A percentile compares a stretch with the other conserved stretches of the same genome.
Conservation (phyloP, 2,888 invertebrate species). For the Erebia palarica region DNA sequence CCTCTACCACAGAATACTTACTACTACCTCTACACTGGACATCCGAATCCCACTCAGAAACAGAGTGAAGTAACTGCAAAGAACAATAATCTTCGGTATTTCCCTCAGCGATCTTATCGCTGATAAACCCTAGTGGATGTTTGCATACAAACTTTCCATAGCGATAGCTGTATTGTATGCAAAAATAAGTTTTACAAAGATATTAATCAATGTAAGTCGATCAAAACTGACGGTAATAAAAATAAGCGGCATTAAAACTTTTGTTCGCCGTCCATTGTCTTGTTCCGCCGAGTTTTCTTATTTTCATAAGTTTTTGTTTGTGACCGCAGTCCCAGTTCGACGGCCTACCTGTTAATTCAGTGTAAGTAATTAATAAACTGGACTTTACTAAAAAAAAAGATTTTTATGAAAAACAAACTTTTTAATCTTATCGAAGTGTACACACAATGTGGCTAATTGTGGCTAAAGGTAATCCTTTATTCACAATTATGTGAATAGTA, state of each 20-base stretch:
- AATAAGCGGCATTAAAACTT: constrained; percentile 22
- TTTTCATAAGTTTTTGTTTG: neutral
- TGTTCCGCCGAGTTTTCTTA: neutral
- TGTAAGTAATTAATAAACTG: no score
- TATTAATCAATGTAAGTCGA: constrained; percentile 26
- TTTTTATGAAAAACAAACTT: no score
- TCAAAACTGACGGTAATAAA: constrained; percentile 21
- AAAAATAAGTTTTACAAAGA: constrained; percentile 27
- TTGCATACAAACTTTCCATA: constrained; percentile 30
- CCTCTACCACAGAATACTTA: no score
- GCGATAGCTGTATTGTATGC: constrained; percentile 30
- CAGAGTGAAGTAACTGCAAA: constrained; percentile 11
- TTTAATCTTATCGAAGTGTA: no score
- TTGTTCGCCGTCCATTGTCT: constrained; percentile 19
- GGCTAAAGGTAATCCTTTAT: no score
- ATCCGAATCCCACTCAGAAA: neutral
- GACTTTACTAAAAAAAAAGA: no score
- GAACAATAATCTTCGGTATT: constrained; percentile 26
- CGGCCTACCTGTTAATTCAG: neutral
- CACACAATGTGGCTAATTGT: no score
- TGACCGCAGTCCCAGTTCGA: no score
- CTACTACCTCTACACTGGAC: neutral
- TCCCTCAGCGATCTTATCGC: constrained; percentile 12
- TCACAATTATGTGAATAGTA: no score
- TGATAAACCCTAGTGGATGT: constrained; percentile 20